A percentile compares a stretch with the other conserved stretches of the same genome.
These are phyloP conservation scores for Lepus americanus DNA, from an alignment of 2,113 vertebrate genomes.

Conservation along the genomic window DNA sequence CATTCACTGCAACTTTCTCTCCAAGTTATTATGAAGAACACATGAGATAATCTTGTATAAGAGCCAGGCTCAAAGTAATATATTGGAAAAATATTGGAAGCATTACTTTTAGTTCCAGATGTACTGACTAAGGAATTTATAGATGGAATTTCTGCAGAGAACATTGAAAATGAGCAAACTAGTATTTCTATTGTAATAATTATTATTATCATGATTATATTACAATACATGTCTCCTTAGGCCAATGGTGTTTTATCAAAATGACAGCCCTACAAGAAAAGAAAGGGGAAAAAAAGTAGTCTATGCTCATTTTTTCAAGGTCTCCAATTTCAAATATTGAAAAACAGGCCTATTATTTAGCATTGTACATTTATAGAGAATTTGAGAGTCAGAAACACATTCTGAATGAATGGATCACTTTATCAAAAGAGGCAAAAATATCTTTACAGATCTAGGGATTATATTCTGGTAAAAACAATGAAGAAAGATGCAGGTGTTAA, in stretches of 20 bases:
- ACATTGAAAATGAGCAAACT: conserved; percentile 46
- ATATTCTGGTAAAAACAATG: conserved; percentile 22
- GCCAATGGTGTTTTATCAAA: conserved; percentile 53
- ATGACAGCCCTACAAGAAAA: neutral
- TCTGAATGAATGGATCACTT: conserved; percentile 38
- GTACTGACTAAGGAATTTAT: neutral
- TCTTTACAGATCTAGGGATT: conserved; percentile 10
- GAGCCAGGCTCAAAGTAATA: conserved; percentile 17
- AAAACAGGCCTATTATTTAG: conserved; percentile 1
- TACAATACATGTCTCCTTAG: neutral
- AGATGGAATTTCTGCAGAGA: conserved; percentile 55
- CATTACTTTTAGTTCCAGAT: conserved; percentile 54
- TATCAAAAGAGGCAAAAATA: conserved; percentile 26
- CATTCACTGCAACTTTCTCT: neutral
- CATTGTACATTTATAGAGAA: conserved; percentile 53
- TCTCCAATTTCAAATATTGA: conserved; percentile 44
- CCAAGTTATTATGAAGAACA: neutral
- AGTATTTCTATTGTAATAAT: conserved; percentile 33
- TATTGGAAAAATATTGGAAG: conserved; percentile 37
- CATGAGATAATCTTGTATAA: conserved; percentile 38
- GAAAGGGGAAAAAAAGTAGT: neutral
- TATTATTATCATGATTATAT: conserved; percentile 39
- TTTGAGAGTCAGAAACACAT: conserved; percentile 58
- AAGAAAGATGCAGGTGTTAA: conserved; percentile 46
- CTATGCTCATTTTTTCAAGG: conserved; percentile 17